A percentile compares a stretch with the other conserved stretches of the same genome.
Evolutionary conservation across 2,797 vertebrate species (phyloP).

Genomic region (Cyclura pinguis): DNA sequence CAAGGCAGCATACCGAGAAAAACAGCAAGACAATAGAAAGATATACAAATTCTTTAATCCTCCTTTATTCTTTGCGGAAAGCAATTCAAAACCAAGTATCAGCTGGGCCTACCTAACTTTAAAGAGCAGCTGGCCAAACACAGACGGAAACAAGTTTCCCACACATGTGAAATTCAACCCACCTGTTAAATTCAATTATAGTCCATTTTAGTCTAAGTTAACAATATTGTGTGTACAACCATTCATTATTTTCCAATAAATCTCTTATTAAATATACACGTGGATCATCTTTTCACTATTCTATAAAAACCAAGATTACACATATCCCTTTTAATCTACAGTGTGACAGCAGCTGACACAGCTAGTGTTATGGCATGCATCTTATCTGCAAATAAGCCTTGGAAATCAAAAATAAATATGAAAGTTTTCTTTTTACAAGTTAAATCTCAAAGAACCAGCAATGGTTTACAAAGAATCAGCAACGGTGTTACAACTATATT

Average conservation of each 20-base stretch:
- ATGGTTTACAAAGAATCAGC: not conserved
- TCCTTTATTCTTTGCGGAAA: not conserved
- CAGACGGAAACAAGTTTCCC: not conserved
- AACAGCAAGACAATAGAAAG: not conserved
- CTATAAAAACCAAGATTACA: not conserved
- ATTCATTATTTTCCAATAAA: not conserved
- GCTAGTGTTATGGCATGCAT: not conserved
- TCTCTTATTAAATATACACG: rapidly evolving
- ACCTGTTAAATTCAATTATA: not conserved
- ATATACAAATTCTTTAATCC: not conserved
- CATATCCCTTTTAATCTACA: not conserved
- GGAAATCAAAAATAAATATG: not conserved
- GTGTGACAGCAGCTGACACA: not conserved
- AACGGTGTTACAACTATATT: not conserved
- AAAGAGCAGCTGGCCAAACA: not conserved
- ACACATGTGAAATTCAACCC: not conserved
- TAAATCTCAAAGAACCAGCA: not conserved
- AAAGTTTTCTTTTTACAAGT: not conserved
- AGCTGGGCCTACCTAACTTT: not conserved
- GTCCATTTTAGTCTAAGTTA: not conserved
- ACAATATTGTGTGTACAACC: not conserved
- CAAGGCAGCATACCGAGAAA: not conserved
- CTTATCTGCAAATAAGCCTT: not conserved
- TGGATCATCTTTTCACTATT: not conserved
- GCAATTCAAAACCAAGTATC: not conserved